A percentile compares a stretch with the other conserved stretches of the same genome.
phyloP scores from a whole-genome alignment of 2,797 vertebrate species.

The Gorsachius magnificus region DNA sequence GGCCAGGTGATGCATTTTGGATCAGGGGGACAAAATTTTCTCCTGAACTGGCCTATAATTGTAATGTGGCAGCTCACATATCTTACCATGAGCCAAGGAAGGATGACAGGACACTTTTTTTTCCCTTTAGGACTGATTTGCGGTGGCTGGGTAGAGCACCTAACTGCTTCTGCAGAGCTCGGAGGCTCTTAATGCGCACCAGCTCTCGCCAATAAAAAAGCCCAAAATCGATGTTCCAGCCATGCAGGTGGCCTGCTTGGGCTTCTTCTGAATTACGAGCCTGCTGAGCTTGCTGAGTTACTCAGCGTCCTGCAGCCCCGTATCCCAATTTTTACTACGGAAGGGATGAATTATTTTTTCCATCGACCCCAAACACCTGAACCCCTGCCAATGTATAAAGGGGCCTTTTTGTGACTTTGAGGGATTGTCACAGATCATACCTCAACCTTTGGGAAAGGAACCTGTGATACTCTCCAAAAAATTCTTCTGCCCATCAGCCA shows the following conservation, averaged over 20 bases:
- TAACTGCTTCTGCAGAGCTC: slow-evolving; percentile 23
- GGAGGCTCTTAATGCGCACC: neutral
- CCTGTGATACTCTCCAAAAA: neutral
- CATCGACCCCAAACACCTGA: neutral
- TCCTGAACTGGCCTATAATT: neutral
- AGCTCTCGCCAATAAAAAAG: slow-evolving; percentile 6
- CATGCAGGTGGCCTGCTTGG: slow-evolving; percentile 8
- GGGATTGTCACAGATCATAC: neutral
- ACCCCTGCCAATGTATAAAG: neutral
- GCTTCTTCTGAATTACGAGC: neutral
- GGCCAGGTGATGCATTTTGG: neutral
- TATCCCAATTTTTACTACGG: neutral
- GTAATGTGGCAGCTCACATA: neutral
- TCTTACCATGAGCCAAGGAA: neutral
- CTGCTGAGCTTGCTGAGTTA: neutral
- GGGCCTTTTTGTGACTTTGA: neutral
- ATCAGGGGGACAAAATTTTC: neutral
- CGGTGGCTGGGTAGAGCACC: neutral
- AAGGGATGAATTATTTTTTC: neutral
- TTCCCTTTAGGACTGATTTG: neutral
- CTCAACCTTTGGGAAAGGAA: neutral
- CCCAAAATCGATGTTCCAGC: neutral
- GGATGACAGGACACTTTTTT: neutral
- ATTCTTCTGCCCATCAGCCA: neutral
- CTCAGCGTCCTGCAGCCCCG: neutral